phyloP scores from a whole-genome alignment of 1,140 invertebrate genomes.

The Drosophila leontia region DNA sequence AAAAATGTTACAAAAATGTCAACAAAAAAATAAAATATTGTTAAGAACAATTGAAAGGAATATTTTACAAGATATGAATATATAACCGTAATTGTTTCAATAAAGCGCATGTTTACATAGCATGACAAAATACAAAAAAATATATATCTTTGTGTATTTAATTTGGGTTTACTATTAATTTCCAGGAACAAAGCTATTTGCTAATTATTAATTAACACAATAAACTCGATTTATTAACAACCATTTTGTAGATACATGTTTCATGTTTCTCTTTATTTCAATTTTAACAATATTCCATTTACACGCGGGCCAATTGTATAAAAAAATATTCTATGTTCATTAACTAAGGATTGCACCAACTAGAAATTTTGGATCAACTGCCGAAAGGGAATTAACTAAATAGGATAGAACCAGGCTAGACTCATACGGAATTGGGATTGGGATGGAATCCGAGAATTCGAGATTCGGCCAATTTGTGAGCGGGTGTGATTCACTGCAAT shows the following conservation, averaged over 20 bases:
- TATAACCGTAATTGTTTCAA: slow-evolving; percentile 61
- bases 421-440: slow-evolving; percentile 27
- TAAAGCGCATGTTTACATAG: slow-evolving; percentile 59
- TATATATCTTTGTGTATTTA: background rate
- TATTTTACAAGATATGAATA: slow-evolving; percentile 54
- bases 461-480: slow-evolving; percentile 52
- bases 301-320: slow-evolving; percentile 31
- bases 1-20: slow-evolving; percentile 54
- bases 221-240: slow-evolving; percentile 1
- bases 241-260: background rate
- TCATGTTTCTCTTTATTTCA: slow-evolving; percentile 11
- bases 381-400: slow-evolving; percentile 32
- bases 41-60: slow-evolving; percentile 47
- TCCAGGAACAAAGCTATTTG: background rate
- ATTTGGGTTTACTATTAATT: background rate
- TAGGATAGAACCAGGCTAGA: slow-evolving; percentile 19
- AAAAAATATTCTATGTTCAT: slow-evolving; percentile 33
- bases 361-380: slow-evolving; percentile 43
- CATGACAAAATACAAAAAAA: slow-evolving; percentile 52
- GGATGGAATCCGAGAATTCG: slow-evolving; percentile 15
- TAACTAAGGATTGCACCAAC: slow-evolving; percentile 44
- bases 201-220: background rate
- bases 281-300: slow-evolving; percentile 33
- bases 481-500: slow-evolving; percentile 25
- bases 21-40: slow-evolving; percentile 54